These are phyloP conservation scores for Astropecten irregularis DNA, from an alignment of 53 echinoderm and acorn worm genomes.

Conservation along the genomic window DNA sequence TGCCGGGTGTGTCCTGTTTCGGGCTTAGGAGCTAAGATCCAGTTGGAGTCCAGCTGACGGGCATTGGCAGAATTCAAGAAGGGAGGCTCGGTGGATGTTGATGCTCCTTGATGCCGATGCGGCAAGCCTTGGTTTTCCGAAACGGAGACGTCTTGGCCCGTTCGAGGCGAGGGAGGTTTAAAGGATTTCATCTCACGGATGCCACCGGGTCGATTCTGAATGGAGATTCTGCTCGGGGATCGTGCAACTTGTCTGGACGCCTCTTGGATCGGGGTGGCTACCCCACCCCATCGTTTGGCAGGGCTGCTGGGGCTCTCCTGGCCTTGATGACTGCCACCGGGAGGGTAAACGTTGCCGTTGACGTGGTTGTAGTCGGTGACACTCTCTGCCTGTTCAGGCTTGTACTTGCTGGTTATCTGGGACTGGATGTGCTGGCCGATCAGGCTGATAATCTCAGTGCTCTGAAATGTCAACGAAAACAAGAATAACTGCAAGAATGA, in stretches of 20 bases:
- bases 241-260: neutral
- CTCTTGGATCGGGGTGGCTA: slow-evolving; percentile 16
- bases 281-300: slow-evolving; percentile 45
- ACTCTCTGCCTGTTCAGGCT: neutral
- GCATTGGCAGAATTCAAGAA: neutral
- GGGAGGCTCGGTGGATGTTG: neutral
- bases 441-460: slow-evolving; percentile 33
- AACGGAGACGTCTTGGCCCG: neutral
- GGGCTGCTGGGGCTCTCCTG: slow-evolving; percentile 38
- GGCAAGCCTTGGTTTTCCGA: no score
- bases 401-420: neutral
- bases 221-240: neutral
- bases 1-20: neutral
- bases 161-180: neutral
- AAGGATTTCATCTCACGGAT: neutral
- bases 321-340: slow-evolving; percentile 2
- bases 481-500: neutral
- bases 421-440: slow-evolving; percentile 35
- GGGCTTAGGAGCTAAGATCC: neutral
- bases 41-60: slow-evolving; percentile 19
- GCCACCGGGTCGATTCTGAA: neutral
- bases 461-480: neutral
- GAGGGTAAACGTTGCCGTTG: neutral
- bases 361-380: slow-evolving; percentile 29
- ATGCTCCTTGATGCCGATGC: neutral